Percentiles rank a stretch among this genome's conserved stretches.
These are phyloP conservation scores for Arctia plantaginis DNA, from an alignment of 2,888 invertebrate species.

Conservation along the genomic window DNA sequence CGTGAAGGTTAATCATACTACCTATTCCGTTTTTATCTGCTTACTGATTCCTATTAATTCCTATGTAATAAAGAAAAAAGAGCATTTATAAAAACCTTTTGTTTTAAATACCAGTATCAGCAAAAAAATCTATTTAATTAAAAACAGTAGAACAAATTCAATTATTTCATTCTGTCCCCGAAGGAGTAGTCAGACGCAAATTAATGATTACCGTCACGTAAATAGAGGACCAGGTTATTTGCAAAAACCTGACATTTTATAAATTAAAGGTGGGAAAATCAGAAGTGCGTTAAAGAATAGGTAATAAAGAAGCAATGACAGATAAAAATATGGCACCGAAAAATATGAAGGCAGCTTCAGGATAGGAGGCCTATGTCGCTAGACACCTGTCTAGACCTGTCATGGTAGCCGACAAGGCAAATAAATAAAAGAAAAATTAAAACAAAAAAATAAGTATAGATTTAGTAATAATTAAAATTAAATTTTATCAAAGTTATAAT, in stretches of 20 bases:
- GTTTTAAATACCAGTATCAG: not conserved
- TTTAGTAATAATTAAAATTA: not conserved
- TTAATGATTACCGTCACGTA: not conserved
- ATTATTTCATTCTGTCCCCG: not conserved
- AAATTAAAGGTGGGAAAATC: not conserved
- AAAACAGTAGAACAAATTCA: not conserved
- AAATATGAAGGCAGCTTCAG: too few relatives aligned
- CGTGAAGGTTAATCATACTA: conserved; percentile 10
- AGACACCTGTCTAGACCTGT: too few relatives aligned
- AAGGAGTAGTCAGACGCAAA: not conserved
- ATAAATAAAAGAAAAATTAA: too few relatives aligned
- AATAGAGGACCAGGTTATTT: not conserved
- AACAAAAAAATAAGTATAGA: not conserved
- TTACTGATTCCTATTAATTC: not conserved
- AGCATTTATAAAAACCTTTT: not conserved
- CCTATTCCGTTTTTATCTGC: not conserved
- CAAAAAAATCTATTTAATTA: not conserved
- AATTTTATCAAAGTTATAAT: not conserved
- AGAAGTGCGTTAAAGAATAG: not conserved
- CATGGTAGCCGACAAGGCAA: too few relatives aligned
- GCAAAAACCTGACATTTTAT: not conserved
- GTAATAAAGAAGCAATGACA: too few relatives aligned
- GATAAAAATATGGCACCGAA: not conserved
- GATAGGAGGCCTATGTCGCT: too few relatives aligned
- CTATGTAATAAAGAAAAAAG: not conserved